Conservation (phyloP, 2,113 vertebrate species). For the Vicugna pacos region DNA sequence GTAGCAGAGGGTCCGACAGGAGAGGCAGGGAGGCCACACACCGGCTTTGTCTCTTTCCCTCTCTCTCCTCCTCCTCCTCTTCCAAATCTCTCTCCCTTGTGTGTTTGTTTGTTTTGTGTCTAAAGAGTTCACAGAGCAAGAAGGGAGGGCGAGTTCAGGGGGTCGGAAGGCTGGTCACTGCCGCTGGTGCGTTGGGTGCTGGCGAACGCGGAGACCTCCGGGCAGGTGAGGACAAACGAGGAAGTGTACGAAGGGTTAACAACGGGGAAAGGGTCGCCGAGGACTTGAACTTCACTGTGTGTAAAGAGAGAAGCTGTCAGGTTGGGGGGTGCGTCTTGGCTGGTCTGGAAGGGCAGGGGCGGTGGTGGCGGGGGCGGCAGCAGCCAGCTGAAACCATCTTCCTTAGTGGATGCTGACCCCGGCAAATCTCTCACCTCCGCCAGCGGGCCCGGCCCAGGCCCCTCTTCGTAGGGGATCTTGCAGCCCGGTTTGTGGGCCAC, state of each 20-base stretch:
- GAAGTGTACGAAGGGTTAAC: slow-evolving; percentile 97
- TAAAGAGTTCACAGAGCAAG: slow-evolving; percentile 93
- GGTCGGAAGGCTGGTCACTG: slow-evolving; percentile 97
- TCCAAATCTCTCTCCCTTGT: slow-evolving; percentile 43
- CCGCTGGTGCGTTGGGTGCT: slow-evolving; percentile 96
- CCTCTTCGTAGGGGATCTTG: slow-evolving; percentile 95
- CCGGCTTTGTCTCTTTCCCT: slow-evolving; percentile 56
- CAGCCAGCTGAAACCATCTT: slow-evolving; percentile 91
- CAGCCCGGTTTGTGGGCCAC: slow-evolving; percentile 96
- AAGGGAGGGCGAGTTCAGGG: slow-evolving; percentile 97
- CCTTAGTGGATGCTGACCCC: slow-evolving; percentile 90
- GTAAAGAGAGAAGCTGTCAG: slow-evolving; percentile 97
- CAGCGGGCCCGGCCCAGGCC: slow-evolving; percentile 80
- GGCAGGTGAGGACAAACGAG: slow-evolving; percentile 99
- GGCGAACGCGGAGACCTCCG: slow-evolving; percentile 96
- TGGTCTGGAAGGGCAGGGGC: slow-evolving; percentile 87
- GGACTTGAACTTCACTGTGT: slow-evolving; percentile 90
- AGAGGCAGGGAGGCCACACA: slow-evolving; percentile 44
- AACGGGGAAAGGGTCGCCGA: slow-evolving; percentile 91
- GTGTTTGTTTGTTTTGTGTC: slow-evolving; percentile 69
- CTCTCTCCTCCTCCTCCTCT: slow-evolving; percentile 59
- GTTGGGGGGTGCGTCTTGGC: slow-evolving; percentile 91
- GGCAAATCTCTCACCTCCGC: slow-evolving; percentile 85
- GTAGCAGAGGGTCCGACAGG: slow-evolving; percentile 58
- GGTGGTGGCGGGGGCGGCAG: slow-evolving; percentile 85